Conservation (phyloP, 2,113 vertebrate genomes). For the Orcinus orca region DNA sequence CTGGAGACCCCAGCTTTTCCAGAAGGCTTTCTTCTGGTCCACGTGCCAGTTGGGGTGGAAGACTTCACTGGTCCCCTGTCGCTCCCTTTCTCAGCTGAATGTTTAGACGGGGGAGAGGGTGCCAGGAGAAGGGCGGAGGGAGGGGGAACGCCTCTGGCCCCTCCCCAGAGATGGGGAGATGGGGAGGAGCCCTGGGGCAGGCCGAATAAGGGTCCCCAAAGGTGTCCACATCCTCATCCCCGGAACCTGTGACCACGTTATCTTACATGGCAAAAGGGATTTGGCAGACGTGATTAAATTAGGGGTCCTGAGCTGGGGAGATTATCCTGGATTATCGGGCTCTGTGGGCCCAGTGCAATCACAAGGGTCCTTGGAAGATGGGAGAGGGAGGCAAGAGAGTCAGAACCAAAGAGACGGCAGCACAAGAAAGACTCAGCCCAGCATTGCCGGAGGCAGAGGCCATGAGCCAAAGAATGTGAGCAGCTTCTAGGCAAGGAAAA, state of each 20-base stretch:
- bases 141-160: neutral
- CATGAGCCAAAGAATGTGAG: neutral
- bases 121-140: too few species aligned
- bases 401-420: neutral
- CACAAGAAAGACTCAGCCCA: neutral
- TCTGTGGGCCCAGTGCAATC: neutral
- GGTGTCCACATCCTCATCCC: neutral
- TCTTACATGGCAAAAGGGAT: neutral
- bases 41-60: rapidly evolving
- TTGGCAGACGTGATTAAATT: neutral
- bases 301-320: neutral
- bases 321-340: neutral
- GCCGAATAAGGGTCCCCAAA: neutral
- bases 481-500: neutral
- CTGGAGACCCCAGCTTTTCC: neutral
- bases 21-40: neutral
- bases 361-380: neutral
- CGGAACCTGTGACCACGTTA: neutral
- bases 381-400: neutral
- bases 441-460: neutral
- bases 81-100: neutral
- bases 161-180: neutral
- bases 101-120: too few species aligned
- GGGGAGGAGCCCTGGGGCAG: neutral
- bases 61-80: rapidly evolving